Evolutionary conservation across 2,113 vertebrate genomes (phyloP).

Genomic region (Acinonyx jubatus): DNA sequence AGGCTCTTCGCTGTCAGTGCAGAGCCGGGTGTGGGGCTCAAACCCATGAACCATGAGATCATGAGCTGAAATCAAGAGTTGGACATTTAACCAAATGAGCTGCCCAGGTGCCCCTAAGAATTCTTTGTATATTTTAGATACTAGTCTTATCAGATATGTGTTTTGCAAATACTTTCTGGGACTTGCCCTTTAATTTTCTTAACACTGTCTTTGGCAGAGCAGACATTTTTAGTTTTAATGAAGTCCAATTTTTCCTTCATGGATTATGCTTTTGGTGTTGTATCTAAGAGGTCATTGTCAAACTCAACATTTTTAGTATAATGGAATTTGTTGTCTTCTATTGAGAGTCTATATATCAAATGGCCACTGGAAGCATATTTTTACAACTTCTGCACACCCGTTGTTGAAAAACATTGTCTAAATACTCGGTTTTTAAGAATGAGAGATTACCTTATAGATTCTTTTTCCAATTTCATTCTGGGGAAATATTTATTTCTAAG

Average conservation of each 20-base stretch:
- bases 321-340: constrained; percentile 4
- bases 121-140: not conserved
- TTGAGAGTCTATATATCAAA: not conserved
- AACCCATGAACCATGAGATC: no score
- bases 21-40: no score
- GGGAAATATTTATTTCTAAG: not conserved
- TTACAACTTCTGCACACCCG: not conserved
- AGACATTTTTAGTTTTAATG: not conserved
- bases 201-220: not conserved
- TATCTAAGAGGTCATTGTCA: not conserved
- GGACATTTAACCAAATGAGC: no score
- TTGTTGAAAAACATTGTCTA: not conserved
- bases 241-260: not conserved
- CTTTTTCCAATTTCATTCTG: not conserved
- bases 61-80: no score
- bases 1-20: no score
- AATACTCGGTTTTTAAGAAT: not conserved
- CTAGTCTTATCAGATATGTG: not conserved
- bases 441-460: not conserved
- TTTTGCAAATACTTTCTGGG: not conserved
- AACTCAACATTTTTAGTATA: not conserved
- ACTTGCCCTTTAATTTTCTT: not conserved
- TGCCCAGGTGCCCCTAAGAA: not conserved
- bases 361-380: not conserved
- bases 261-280: not conserved